These are phyloP conservation scores for Cettia cetti DNA, from an alignment of 2,113 vertebrate genomes.

Conservation along the genomic window DNA sequence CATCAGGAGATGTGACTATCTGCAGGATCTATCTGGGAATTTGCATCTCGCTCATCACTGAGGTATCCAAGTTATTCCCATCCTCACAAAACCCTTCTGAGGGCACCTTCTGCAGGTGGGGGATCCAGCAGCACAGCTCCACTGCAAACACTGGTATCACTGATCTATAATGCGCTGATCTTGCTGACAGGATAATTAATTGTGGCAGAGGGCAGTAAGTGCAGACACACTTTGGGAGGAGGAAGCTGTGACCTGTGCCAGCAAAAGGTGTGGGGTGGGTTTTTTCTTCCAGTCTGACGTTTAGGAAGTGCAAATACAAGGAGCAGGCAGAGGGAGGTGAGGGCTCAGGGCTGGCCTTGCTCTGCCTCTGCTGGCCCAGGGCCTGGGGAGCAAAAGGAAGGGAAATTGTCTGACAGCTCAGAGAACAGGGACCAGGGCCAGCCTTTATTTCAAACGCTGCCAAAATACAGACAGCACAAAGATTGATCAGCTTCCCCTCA, in stretches of 20 bases:
- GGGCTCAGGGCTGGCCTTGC: not conserved
- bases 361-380: not conserved
- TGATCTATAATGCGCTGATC: fast-evolving
- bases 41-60: slow-evolving; percentile 10
- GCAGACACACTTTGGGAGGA: not conserved
- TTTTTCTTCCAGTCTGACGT: not conserved
- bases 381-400: not conserved
- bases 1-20: slow-evolving; percentile 22
- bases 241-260: not conserved
- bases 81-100: not conserved
- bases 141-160: not conserved
- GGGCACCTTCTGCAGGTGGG: not conserved
- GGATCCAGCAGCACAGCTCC: not conserved
- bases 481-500: not conserved
- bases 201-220: not conserved
- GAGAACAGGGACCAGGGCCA: not conserved
- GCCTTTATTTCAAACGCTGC: not conserved
- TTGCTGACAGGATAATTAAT: too few relatives aligned
- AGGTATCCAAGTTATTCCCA: slow-evolving; percentile 36
- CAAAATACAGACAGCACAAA: not conserved
- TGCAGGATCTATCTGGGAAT: not conserved
- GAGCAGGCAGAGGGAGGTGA: not conserved
- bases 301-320: not conserved
- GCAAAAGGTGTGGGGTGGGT: not conserved
- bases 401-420: not conserved